Conservation (phyloP, 2,888 invertebrate genomes). For the Latrodectus elegans region DNA sequence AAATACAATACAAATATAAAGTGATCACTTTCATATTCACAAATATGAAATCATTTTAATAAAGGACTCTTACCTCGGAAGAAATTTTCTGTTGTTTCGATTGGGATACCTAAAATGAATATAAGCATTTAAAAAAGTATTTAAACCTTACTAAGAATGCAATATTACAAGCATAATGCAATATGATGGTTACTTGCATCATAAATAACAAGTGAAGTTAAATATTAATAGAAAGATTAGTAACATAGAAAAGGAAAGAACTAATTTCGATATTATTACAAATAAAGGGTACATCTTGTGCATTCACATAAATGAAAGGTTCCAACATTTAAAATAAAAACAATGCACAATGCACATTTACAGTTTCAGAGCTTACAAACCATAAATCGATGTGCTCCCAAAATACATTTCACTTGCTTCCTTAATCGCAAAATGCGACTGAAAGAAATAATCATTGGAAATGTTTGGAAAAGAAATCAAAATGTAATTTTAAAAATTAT, state of each 20-base stretch:
- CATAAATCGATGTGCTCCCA: slow-evolving; percentile 41
- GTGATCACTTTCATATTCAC: no score
- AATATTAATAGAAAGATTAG: background rate
- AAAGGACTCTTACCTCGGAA: slow-evolving; percentile 21
- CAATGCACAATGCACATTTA: slow-evolving; percentile 11
- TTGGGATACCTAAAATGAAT: slow-evolving; percentile 35
- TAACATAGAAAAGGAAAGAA: background rate
- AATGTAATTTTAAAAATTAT: slow-evolving; percentile 41
- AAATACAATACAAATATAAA: no score
- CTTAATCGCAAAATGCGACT: slow-evolving; percentile 33
- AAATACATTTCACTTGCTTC: slow-evolving; percentile 14
- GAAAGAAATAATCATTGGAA: slow-evolving; percentile 48
- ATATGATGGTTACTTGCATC: no score
- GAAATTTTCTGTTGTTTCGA: slow-evolving; percentile 26
- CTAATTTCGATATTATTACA: background rate
- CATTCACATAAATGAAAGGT: background rate
- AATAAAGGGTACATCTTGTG: background rate
- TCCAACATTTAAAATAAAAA: background rate
- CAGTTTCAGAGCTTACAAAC: slow-evolving; percentile 48
- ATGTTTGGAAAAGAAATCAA: slow-evolving; percentile 4
- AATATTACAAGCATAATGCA: no score
- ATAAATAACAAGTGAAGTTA: no score
- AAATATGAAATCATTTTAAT: no score
- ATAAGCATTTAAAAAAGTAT: background rate
- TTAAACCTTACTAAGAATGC: no score